Conservation (phyloP, 37 sponge, comb jelly and placozoan genomes). For the Halichondria panicea region DNA sequence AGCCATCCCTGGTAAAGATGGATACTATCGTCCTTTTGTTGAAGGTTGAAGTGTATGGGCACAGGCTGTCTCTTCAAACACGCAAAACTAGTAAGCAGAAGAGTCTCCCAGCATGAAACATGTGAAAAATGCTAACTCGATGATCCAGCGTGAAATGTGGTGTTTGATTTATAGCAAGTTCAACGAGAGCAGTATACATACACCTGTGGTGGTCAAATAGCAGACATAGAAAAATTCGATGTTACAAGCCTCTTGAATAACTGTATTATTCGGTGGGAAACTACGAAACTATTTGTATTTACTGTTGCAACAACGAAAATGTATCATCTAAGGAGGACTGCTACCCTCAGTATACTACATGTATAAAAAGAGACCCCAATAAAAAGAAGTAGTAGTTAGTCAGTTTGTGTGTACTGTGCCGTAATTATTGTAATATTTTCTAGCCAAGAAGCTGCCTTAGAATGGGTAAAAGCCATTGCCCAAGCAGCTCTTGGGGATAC, state of each 20-base stretch:
- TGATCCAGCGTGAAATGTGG: slow-evolving; percentile 47
- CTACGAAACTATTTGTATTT: slow-evolving; percentile 48
- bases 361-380: too few species aligned
- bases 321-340: background rate
- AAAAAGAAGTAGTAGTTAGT: too few species aligned
- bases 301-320: slow-evolving; percentile 32
- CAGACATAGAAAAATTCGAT: slow-evolving; percentile 21
- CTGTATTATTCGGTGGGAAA: slow-evolving; percentile 38
- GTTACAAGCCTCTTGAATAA: slow-evolving; percentile 11
- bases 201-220: slow-evolving; percentile 20
- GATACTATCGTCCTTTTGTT: too few species aligned
- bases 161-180: background rate
- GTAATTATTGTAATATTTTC: too few species aligned
- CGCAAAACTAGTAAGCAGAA: too few species aligned
- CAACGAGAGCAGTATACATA: slow-evolving; percentile 19
- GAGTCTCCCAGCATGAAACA: slow-evolving; percentile 26
- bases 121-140: slow-evolving; percentile 14
- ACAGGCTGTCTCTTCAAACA: too few species aligned
- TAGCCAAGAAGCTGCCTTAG: too few species aligned
- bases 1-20: too few species aligned
- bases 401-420: too few species aligned
- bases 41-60: too few species aligned
- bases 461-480: too few species aligned
- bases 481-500: too few species aligned
- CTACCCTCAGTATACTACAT: slow-evolving; percentile 38